A percentile compares a stretch with the other conserved stretches of the same genome.
Evolutionary conservation across 2,113 vertebrate genomes (phyloP).

Genomic region (Greenwoodochromis staneri): DNA sequence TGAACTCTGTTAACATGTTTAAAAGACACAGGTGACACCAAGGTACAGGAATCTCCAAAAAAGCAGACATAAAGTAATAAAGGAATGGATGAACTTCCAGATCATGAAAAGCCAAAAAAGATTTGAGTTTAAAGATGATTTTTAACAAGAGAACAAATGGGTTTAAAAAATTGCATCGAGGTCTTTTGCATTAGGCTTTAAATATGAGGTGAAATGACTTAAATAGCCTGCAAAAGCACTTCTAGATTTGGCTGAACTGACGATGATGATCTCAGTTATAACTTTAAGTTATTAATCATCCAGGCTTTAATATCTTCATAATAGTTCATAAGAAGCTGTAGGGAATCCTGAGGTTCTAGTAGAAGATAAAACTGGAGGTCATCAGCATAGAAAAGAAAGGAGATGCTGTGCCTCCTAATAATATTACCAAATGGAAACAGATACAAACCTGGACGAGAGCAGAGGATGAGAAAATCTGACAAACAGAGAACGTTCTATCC

Average conservation of each 20-base stretch:
- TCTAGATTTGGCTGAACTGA: background rate
- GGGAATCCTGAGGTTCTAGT: accelerated
- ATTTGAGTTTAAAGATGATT: accelerated
- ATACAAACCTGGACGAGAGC: accelerated
- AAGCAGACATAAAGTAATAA: accelerated
- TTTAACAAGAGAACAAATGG: background rate
- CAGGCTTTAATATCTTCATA: background rate
- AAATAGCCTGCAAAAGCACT: background rate
- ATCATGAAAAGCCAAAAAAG: background rate
- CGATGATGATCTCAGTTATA: background rate
- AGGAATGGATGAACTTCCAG: background rate
- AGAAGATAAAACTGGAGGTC: background rate
- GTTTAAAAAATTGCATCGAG: background rate
- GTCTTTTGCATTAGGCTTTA: background rate
- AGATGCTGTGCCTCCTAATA: background rate
- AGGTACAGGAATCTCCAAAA: background rate
- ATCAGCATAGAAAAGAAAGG: background rate
- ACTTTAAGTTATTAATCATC: background rate
- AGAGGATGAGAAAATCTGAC: background rate
- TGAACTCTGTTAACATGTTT: background rate
- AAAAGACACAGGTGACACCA: background rate
- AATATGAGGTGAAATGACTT: background rate
- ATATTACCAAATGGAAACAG: background rate
- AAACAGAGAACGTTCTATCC: background rate
- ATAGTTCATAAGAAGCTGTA: background rate